Evolutionary conservation across 2,797 vertebrate genomes (phyloP), one percentile per base, ranked within the genome.

Genomic region (Gouania willdenowi): DNA sequence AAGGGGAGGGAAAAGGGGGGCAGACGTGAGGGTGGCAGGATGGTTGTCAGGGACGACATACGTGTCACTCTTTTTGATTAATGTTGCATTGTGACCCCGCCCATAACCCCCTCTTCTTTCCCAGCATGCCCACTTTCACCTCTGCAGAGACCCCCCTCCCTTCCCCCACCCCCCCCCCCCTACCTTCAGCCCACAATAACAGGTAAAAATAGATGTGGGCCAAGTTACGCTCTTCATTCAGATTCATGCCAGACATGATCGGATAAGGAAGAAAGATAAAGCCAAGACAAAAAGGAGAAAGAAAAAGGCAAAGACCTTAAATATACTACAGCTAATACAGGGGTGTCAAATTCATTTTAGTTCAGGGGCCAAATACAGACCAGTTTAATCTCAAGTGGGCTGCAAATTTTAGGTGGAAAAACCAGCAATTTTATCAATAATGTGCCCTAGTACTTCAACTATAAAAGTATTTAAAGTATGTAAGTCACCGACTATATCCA

Each of bases 51-150:
- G 60, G 82, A 89, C 85, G 86, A 89, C 79, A 82, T 90, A 87
- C 57, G 71, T 93, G 92, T 93, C 92, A 92, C 87, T 92, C 79
- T 78, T 79, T 89, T 91, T 95, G 94, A 98, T 96, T 95, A 93
- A 94, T 92, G 90, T 87, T 70, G 86, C 88, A 84, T 87, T 80
- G 85, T 87, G 85, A 92, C 89, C 91, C 86, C 83, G 82, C 87
- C 65, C 67, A 67, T 68, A 63, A 75, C 62, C 62, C 57, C 52
- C 62, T 14, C 64, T 12, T 7, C 57, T 64, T 50, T 65, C 69
- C 65, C 58, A 63, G 64, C 61, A 67, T 75, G 74, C 75, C 77
- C 66, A 70, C 43, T 63, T 47, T 71, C 66, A 77, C 81, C 74
- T 77, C 77, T 56, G 46, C 21, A 42, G 44, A 49, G 19, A 19